Conservation (phyloP, 2,888 invertebrate genomes). For the Hermodice carunculata region DNA sequence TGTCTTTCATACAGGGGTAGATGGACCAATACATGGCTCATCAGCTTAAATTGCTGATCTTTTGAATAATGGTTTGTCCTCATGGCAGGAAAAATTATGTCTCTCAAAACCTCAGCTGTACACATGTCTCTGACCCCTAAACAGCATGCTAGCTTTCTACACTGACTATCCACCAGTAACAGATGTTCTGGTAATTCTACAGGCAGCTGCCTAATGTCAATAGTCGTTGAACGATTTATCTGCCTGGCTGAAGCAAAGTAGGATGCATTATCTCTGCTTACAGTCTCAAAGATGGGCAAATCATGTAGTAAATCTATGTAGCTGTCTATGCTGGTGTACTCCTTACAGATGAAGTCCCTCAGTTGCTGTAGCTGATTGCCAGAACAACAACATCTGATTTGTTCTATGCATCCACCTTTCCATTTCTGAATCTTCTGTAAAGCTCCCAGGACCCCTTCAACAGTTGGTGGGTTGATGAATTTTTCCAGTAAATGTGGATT, state of each 20-base stretch:
- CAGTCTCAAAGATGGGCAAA: slow-evolving; percentile 29
- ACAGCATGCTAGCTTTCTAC: slow-evolving; percentile 11
- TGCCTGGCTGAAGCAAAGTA: too few species aligned
- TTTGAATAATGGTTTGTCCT: neutral
- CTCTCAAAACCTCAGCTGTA: slow-evolving; percentile 12
- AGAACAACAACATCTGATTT: too few species aligned
- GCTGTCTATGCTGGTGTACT: neutral
- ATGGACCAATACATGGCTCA: slow-evolving; percentile 33
- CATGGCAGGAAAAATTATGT: slow-evolving; percentile 23
- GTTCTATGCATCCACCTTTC: too few species aligned
- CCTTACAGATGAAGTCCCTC: slow-evolving; percentile 12
- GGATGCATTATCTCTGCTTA: neutral
- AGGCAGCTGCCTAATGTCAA: too few species aligned
- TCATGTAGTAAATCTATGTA: slow-evolving; percentile 19
- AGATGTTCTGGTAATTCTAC: too few species aligned
- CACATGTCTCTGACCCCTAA: slow-evolving; percentile 25
- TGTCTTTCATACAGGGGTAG: slow-evolving; percentile 17
- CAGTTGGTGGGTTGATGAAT: too few species aligned
- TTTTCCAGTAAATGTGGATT: too few species aligned
- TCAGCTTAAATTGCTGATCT: slow-evolving; percentile 13
- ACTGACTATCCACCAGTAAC: slow-evolving; percentile 2
- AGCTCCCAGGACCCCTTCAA: slow-evolving; percentile 31
- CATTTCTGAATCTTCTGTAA: too few species aligned
- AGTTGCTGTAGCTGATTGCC: too few species aligned
- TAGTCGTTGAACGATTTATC: too few species aligned